phyloP scores from a whole-genome alignment of 2,888 invertebrate genomes.

The Andrena flavipes region DNA sequence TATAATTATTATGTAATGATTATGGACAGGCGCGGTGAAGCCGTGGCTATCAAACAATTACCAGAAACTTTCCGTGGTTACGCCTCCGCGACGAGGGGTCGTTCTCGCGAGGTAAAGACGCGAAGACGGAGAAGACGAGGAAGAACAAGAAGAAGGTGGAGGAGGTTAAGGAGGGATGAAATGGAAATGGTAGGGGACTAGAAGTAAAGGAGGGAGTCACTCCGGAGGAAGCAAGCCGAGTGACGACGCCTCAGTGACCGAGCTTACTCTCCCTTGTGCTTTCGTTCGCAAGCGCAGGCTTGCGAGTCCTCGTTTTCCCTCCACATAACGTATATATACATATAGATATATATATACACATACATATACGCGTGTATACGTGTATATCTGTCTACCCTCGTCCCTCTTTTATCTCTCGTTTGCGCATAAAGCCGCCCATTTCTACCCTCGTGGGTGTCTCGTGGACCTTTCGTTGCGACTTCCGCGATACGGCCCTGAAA shows the following conservation, averaged over 20 bases:
- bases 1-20: conserved; percentile 60
- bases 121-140: conserved; percentile 60
- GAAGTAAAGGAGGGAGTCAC: conserved; percentile 73
- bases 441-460: conserved; percentile 79
- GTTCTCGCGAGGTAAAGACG: conserved; percentile 64
- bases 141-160: conserved; percentile 64
- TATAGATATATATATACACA: conserved; percentile 8
- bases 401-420: conserved; percentile 57
- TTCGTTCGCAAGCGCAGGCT: conserved; percentile 77
- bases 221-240: conserved; percentile 78
- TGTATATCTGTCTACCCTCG: conserved; percentile 40
- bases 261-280: conserved; percentile 80
- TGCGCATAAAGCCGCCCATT: conserved; percentile 65
- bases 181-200: conserved; percentile 76
- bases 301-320: conserved; percentile 71
- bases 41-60: conserved; percentile 66
- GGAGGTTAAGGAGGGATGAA: conserved; percentile 69
- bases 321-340: conserved; percentile 30
- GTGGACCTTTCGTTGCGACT: conserved; percentile 73
- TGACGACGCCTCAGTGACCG: conserved; percentile 83
- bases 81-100: conserved; percentile 59
- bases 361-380: neutral
- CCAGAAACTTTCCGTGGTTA: conserved; percentile 61
- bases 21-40: conserved; percentile 39
- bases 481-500: conserved; percentile 69